phyloP scores from a whole-genome alignment of 2,888 invertebrate genomes.

The Diogma glabrata region DNA sequence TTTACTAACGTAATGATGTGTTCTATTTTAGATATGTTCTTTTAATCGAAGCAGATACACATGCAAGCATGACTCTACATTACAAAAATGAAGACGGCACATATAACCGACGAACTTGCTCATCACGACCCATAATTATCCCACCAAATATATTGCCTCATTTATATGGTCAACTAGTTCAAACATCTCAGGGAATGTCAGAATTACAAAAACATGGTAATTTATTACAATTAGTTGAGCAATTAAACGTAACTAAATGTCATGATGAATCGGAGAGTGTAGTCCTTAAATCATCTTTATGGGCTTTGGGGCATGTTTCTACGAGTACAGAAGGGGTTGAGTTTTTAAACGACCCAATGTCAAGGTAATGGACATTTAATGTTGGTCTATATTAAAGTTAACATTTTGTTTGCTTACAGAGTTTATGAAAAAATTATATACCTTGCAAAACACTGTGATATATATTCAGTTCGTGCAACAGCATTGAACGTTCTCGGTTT shows the following conservation, averaged over 20 bases:
- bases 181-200: slow-evolving; percentile 44
- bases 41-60: slow-evolving; percentile 77
- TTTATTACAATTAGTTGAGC: slow-evolving; percentile 27
- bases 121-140: slow-evolving; percentile 42
- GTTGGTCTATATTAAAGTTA: too few relatives aligned
- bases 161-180: slow-evolving; percentile 71
- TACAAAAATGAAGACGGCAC: slow-evolving; percentile 67
- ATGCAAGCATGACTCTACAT: slow-evolving; percentile 76
- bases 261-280: slow-evolving; percentile 56
- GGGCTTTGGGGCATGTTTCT: slow-evolving; percentile 79
- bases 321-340: slow-evolving; percentile 65
- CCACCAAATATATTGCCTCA: slow-evolving; percentile 50
- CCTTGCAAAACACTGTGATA: slow-evolving; percentile 66
- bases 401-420: slow-evolving; percentile 20
- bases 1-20: neutral
- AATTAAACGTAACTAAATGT: slow-evolving; percentile 40
- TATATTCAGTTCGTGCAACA: slow-evolving; percentile 81
- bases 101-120: slow-evolving; percentile 56
- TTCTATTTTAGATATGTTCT: slow-evolving; percentile 58
- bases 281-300: slow-evolving; percentile 75
- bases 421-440: slow-evolving; percentile 40
- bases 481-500: slow-evolving; percentile 82
- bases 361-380: slow-evolving; percentile 25
- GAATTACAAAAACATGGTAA: slow-evolving; percentile 31
- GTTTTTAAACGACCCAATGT: slow-evolving; percentile 43